These are phyloP conservation scores for Leptestheria dahalacensis DNA, from an alignment of 1,140 invertebrate species.

Conservation along the genomic window DNA sequence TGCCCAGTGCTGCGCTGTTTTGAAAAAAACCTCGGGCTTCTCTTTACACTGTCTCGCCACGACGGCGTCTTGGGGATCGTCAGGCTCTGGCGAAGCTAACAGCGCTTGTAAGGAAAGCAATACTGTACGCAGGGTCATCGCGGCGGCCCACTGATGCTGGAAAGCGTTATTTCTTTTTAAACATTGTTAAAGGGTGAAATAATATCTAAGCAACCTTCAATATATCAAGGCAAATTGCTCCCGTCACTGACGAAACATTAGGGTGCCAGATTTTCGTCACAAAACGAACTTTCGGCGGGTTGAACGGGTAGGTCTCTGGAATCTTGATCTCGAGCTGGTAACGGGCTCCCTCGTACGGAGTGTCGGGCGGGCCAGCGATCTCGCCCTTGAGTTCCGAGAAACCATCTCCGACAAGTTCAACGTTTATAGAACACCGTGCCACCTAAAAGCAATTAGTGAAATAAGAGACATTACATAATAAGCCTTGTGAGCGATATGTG, in stretches of 20 bases:
- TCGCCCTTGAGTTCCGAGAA: constrained; percentile 82
- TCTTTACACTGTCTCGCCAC: constrained; percentile 93
- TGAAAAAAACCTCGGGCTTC: constrained; percentile 62
- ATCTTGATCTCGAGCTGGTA: constrained; percentile 94
- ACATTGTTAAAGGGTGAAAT: background rate
- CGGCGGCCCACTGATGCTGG: constrained; percentile 62
- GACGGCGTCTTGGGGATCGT: constrained; percentile 93
- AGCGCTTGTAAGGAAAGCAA: constrained; percentile 82
- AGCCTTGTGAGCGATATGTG: background rate
- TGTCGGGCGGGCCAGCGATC: constrained; percentile 85
- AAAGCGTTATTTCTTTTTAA: background rate
- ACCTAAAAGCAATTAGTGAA: constrained; percentile 40
- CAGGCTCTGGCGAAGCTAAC: constrained; percentile 81
- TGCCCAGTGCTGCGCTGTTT: constrained; percentile 90
- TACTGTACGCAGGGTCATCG: constrained; percentile 93
- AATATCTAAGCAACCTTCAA: constrained; percentile 57
- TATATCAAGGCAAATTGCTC: constrained; percentile 97
- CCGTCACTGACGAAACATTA: constrained; percentile 97
- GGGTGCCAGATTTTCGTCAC: constrained; percentile 99
- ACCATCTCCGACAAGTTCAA: constrained; percentile 79
- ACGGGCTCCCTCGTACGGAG: constrained; percentile 88
- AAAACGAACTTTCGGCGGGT: constrained; percentile 92
- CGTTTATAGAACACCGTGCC: constrained; percentile 76
- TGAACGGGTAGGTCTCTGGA: constrained; percentile 97
- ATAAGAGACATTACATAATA: background rate